Conservation (phyloP, 2,113 vertebrate species). For the Elephas maximus region DNA sequence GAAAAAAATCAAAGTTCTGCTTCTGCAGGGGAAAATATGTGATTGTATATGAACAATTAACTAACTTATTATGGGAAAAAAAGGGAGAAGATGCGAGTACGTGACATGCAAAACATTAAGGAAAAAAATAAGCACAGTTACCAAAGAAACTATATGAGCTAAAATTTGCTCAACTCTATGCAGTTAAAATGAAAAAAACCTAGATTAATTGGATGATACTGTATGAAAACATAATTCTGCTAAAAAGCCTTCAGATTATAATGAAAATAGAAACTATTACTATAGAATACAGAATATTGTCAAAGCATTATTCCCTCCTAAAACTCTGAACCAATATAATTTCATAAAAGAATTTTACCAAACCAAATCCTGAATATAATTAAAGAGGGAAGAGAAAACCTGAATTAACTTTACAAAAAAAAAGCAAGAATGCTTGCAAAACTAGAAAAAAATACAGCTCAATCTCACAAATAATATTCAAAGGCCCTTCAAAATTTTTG, state of each 20-base stretch:
- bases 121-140: background rate
- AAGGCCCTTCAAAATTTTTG: background rate
- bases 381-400: background rate
- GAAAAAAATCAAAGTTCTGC: background rate
- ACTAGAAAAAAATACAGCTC: background rate
- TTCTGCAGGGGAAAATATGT: background rate
- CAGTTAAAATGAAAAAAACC: background rate
- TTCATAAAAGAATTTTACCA: background rate
- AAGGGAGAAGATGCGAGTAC: background rate
- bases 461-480: background rate
- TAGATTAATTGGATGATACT: background rate
- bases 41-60: background rate
- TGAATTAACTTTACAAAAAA: background rate
- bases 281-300: background rate
- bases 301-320: background rate
- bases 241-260: background rate
- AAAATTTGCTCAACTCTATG: background rate
- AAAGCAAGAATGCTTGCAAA: background rate
- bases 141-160: background rate
- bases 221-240: background rate
- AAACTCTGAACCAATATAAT: background rate
- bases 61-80: background rate
- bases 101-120: background rate
- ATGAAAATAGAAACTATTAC: background rate
- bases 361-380: background rate